phyloP scores from a whole-genome alignment of 2,797 vertebrate genomes.

The Catostomus latipinnis region DNA sequence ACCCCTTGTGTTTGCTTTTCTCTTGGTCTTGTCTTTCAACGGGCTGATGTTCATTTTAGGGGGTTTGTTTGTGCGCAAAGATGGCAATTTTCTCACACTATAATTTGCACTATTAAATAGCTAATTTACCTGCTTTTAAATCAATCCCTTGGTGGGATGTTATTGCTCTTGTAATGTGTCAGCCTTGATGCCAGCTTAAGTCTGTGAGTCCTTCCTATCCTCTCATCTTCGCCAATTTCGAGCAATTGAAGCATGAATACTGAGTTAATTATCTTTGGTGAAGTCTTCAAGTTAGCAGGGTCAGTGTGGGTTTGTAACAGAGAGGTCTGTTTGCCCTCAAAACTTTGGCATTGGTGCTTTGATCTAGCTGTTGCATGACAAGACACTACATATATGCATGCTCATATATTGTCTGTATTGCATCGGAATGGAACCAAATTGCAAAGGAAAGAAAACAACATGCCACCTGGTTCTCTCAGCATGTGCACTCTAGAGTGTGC shows the following conservation, averaged over 20 bases:
- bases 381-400: constrained; percentile 35
- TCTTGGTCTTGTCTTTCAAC: constrained; percentile 64
- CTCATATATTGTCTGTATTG: constrained; percentile 27
- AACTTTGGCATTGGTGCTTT: constrained; percentile 70
- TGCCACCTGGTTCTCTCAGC: constrained; percentile 66
- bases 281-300: constrained; percentile 60
- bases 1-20: constrained; percentile 68
- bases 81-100: constrained; percentile 56
- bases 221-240: constrained; percentile 21
- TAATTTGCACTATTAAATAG: constrained; percentile 61
- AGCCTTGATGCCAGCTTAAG: constrained; percentile 15
- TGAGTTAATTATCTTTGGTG: constrained; percentile 48
- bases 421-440: constrained; percentile 39
- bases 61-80: constrained; percentile 8
- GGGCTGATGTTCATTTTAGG: constrained; percentile 55
- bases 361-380: constrained; percentile 53
- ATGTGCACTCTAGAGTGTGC: constrained; percentile 55
- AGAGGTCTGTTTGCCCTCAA: constrained; percentile 74
- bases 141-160: constrained; percentile 37
- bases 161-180: constrained; percentile 25
- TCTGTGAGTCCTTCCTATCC: constrained; percentile 20
- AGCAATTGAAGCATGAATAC: constrained; percentile 38
- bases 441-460: constrained; percentile 64
- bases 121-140: constrained; percentile 58
- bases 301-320: constrained; percentile 59